These are phyloP conservation scores for Lithosia quadra DNA, from an alignment of 2,888 invertebrate species.

Conservation along the genomic window DNA sequence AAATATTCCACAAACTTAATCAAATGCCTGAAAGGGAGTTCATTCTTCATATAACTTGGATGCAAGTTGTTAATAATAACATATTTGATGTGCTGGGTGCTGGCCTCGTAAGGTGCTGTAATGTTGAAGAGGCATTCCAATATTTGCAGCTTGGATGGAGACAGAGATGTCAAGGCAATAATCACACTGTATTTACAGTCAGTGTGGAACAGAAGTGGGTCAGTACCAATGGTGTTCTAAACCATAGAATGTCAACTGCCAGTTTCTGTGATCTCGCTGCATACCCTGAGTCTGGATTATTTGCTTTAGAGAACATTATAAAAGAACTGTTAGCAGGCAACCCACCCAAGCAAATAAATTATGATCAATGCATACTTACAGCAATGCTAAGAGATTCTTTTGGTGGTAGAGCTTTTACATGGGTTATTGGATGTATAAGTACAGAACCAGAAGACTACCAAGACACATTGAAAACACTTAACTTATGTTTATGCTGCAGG, in stretches of 20 bases:
- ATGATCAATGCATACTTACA: constrained; percentile 90
- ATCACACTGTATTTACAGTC: constrained; percentile 90
- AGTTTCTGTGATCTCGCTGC: constrained; percentile 90
- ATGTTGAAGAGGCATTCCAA: constrained; percentile 91
- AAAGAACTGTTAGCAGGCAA: constrained; percentile 86
- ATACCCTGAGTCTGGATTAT: constrained; percentile 88
- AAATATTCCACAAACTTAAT: constrained; percentile 89
- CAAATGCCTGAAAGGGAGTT: constrained; percentile 89
- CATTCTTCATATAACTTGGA: constrained; percentile 90
- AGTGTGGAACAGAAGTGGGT: constrained; percentile 92
- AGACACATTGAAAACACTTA: constrained; percentile 90
- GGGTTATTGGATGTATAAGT: constrained; percentile 91
- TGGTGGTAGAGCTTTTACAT: constrained; percentile 91
- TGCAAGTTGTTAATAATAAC: constrained; percentile 90
- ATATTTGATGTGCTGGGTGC: constrained; percentile 87
- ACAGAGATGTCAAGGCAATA: constrained; percentile 84
- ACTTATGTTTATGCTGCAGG: constrained; percentile 89
- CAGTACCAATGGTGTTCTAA: constrained; percentile 88
- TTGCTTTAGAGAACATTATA: constrained; percentile 89
- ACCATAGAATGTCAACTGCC: constrained; percentile 91
- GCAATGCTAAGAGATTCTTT: constrained; percentile 91
- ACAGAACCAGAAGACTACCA: constrained; percentile 89
- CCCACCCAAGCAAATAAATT: constrained; percentile 84
- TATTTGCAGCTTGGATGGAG: constrained; percentile 90
- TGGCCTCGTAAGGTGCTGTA: constrained; percentile 85